Conservation (phyloP, 1,140 invertebrate species). For the Mamestra configurata region DNA sequence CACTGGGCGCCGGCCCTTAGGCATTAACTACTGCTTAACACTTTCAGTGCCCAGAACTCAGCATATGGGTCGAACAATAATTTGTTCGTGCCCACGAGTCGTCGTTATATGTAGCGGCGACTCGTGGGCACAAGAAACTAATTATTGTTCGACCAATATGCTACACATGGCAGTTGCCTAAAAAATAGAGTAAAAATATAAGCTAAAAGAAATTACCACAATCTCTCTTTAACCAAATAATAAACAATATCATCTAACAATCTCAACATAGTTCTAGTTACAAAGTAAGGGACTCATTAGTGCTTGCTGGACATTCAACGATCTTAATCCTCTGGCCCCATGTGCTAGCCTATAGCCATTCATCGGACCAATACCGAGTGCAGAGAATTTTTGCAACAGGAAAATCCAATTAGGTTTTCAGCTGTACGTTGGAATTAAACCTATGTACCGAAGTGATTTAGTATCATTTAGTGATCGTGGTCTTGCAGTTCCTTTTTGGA, state of each 20-base stretch:
- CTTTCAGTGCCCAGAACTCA: too few species aligned
- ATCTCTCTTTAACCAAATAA: not conserved
- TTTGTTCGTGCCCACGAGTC: too few species aligned
- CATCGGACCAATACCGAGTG: not conserved
- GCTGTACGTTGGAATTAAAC: not conserved
- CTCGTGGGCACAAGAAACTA: too few species aligned
- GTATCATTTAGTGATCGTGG: constrained; percentile 6
- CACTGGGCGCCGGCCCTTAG: too few species aligned
- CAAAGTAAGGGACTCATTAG: not conserved
- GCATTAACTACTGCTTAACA: too few species aligned
- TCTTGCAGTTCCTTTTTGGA: not conserved
- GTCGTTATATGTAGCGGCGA: too few species aligned
- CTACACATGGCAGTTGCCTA: too few species aligned
- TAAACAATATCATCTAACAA: not conserved
- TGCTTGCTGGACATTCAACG: not conserved
- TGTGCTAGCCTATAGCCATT: constrained; percentile 9
- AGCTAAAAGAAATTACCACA: too few species aligned
- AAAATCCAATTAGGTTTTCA: constrained; percentile 34
- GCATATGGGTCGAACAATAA: too few species aligned
- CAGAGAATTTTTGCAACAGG: constrained; percentile 20
- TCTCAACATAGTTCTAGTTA: not conserved
- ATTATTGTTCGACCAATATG: too few species aligned
- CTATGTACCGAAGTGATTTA: constrained; percentile 6
- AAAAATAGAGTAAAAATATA: too few species aligned
- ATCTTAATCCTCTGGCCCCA: constrained; percentile 10